Base-by-base conservation (phyloP, 2,797 vertebrate genomes). In the Sciurus vulgaris region DNA sequence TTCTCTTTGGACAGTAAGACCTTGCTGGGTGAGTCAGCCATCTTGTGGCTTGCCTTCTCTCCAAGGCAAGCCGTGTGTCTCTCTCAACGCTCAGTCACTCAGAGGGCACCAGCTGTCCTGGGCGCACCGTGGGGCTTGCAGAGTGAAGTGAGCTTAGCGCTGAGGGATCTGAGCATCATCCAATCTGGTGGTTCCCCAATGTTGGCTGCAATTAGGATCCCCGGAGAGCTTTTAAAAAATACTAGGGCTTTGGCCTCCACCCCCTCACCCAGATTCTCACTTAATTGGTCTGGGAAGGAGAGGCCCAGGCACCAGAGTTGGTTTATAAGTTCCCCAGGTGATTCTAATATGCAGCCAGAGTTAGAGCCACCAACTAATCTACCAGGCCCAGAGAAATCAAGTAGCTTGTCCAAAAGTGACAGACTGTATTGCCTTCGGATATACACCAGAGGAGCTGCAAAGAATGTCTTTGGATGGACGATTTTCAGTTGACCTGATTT, bases 201-300 rank as follows among this genome's bases (percentile, higher is more conserved):
- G 67, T 12, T 41, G 67, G 51, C 83, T 85, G 77, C 44, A 47
- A 22, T 87, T 79, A 72, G 3, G 74, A 51, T 87, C 6, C 93
- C 63, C 67, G 44, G 82, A 83, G 95, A 91, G 47, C 88, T 96
- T 91, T 94, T 14, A 93, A 97, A 92, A 94, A 89, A 47, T 81
- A 74, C 91, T 38, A 63, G 69, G 76, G 54, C 76, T 84, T 77
- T 93, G 51, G 88, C 59, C 67, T 86, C 89, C 33, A 28, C 54
- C 54, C 61, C 38, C 47, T 28, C 76, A 28, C 49, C 24, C 14
- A 24, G 74, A 54, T 89, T 78, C 79, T 69, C 63, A 94, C n/a
- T 96, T 96, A 97, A 97, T 95, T 97, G 91, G 94, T 94, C 96
- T 94, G 91, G 76, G 89, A 93, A 89, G 91, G 89, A 77, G 86